Evolutionary conservation across 1,140 invertebrate species (phyloP).

Genomic region (Calliopsis andreniformis): DNA sequence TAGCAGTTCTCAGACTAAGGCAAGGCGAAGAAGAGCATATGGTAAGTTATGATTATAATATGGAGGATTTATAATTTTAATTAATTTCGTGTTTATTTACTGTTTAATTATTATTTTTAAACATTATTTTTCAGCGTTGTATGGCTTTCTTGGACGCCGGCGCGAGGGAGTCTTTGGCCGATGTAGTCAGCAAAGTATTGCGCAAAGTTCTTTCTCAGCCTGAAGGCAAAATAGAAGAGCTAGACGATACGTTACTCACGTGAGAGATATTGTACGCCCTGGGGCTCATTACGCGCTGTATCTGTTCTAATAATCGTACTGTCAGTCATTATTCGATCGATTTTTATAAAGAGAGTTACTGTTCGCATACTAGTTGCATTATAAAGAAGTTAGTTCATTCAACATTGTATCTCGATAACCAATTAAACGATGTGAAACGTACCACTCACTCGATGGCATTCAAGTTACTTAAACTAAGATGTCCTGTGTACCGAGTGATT

Average conservation of each 20-base stretch:
- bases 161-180: conserved; percentile 92
- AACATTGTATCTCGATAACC: conserved; percentile 61
- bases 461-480: conserved; percentile 60
- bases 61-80: conserved; percentile 1
- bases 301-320: conserved; percentile 47
- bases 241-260: conserved; percentile 94
- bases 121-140: conserved; percentile 85
- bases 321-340: conserved; percentile 45
- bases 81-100: not conserved
- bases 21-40: conserved; percentile 89
- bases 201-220: conserved; percentile 88
- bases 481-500: conserved; percentile 43
- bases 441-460: conserved; percentile 54
- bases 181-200: conserved; percentile 93
- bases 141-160: conserved; percentile 90
- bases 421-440: conserved; percentile 60
- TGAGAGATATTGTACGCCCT: conserved; percentile 81
- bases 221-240: conserved; percentile 92
- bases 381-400: conserved; percentile 51
- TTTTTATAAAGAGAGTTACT: conserved; percentile 47
- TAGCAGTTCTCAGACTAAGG: conserved; percentile 90
- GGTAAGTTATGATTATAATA: conserved; percentile 80
- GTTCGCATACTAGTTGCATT: conserved; percentile 55
- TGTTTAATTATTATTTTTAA: conserved; percentile 23
- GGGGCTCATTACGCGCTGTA: conserved; percentile 62